A percentile compares a stretch with the other conserved stretches of the same genome.
phyloP scores from a whole-genome alignment of 37 sponge, comb jelly and placozoan species.

The Dysidea cf. avara region DNA sequence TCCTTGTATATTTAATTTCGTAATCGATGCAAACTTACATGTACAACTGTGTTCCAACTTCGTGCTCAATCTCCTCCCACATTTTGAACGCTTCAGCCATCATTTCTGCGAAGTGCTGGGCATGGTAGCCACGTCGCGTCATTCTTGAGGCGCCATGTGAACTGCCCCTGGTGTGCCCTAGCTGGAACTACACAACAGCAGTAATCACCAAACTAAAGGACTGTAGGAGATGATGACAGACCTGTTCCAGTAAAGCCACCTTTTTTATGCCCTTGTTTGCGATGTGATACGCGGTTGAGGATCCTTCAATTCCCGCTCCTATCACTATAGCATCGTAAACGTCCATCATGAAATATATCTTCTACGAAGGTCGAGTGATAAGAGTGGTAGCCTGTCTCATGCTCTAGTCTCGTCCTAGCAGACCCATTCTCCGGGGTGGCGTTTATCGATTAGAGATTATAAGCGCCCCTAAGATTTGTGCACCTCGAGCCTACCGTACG shows the following conservation, averaged over 20 bases:
- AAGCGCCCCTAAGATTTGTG: no score
- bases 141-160: conserved; percentile 84
- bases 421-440: no score
- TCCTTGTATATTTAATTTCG: no score
- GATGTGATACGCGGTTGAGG: conserved; percentile 75
- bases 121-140: conserved; percentile 59
- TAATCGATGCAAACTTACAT: no score
- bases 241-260: conserved; percentile 80
- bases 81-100: conserved; percentile 74
- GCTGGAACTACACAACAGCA: conserved; percentile 63
- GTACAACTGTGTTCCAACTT: conserved; percentile 51
- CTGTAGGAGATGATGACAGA: neutral
- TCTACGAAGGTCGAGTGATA: no score
- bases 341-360: no score
- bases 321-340: conserved; percentile 66
- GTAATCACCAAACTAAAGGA: neutral
- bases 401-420: no score
- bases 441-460: no score
- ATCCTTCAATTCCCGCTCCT: conserved; percentile 86
- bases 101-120: conserved; percentile 63
- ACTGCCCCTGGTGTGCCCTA: conserved; percentile 81
- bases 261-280: conserved; percentile 21
- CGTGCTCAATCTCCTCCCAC: conserved; percentile 73
- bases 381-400: no score
- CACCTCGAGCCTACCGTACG: no score